Percentiles rank a stretch among this genome's conserved stretches.
Conservation (phyloP, 2,113 vertebrate genomes). For the Vulpes vulpes region DNA sequence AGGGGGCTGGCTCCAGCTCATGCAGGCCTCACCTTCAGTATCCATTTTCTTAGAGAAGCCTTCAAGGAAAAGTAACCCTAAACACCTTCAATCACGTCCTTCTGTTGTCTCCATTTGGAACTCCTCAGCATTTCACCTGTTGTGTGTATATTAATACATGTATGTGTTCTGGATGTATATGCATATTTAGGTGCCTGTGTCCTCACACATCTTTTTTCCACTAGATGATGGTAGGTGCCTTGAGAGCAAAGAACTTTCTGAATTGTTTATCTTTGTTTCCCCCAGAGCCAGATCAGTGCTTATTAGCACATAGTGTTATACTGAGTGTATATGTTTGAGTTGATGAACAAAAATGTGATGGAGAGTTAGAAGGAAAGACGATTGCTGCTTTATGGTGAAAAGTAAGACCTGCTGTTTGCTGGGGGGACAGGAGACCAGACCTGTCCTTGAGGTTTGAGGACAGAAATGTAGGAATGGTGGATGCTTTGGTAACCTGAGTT, state of each 20-base stretch:
- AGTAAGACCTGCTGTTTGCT: background rate
- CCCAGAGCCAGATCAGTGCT: background rate
- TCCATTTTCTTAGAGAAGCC: background rate
- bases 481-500: background rate
- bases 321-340: background rate
- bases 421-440: background rate
- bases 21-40: background rate
- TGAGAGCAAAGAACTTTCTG: background rate
- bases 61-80: background rate
- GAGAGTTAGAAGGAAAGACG: slow-evolving; percentile 1
- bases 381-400: background rate
- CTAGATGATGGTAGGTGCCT: background rate
- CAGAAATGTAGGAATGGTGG: background rate
- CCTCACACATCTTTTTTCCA: background rate
- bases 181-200: background rate
- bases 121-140: background rate
- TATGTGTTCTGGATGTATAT: background rate
- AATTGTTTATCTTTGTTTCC: background rate
- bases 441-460: background rate
- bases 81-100: background rate
- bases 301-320: background rate
- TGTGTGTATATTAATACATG: background rate
- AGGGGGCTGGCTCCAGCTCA: background rate
- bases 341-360: background rate
- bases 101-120: background rate